These are phyloP conservation scores for Apamea sordens DNA, from an alignment of 2,888 invertebrate genomes.

Conservation along the genomic window DNA sequence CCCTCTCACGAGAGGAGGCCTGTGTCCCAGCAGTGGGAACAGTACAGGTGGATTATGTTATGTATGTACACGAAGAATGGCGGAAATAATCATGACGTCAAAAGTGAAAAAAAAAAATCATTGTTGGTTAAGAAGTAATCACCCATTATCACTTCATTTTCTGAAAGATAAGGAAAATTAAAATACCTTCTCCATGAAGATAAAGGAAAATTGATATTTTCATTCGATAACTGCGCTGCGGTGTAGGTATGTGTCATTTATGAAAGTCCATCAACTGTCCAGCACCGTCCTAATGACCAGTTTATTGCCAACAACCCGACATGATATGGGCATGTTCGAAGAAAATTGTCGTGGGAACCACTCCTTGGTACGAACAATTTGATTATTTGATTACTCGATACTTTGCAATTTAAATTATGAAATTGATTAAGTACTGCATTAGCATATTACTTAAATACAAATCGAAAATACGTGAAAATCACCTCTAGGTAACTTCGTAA, in stretches of 20 bases:
- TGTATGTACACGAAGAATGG: neutral
- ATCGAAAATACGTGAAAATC: no score
- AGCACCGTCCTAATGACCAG: neutral
- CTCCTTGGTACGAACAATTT: no score
- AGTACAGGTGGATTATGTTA: no score
- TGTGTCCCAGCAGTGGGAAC: neutral
- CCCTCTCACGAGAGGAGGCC: neutral
- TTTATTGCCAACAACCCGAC: neutral
- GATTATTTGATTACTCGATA: neutral
- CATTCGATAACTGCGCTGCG: neutral
- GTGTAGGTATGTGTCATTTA: neutral
- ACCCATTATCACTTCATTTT: neutral
- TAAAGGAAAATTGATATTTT: conserved; percentile 1
- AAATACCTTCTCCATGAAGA: neutral
- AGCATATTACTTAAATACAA: no score
- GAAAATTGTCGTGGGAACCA: conserved; percentile 19
- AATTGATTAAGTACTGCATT: no score
- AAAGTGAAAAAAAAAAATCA: neutral
- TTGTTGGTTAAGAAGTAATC: neutral
- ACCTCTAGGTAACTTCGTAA: no score
- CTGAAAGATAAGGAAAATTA: neutral
- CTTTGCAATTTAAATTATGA: neutral
- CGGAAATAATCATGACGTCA: neutral
- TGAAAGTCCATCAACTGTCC: neutral
- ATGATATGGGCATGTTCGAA: neutral